Percentiles rank a stretch among this genome's conserved stretches.
Evolutionary conservation across 2,888 invertebrate species (phyloP).

Genomic region (Fissipunctia ypsillon): DNA sequence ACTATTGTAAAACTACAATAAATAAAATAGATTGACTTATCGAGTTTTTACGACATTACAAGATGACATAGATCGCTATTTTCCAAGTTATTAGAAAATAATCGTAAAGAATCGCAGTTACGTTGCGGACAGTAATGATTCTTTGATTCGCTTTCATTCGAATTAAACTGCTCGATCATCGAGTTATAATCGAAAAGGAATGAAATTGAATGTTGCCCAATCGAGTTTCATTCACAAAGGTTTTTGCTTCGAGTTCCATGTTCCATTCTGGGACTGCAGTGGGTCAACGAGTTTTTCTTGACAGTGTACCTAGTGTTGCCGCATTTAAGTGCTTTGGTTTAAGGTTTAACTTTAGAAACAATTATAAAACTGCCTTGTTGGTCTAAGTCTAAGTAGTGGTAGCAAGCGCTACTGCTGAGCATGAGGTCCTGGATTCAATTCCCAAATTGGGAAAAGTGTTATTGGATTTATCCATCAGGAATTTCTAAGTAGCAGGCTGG

Average conservation of each 20-base stretch:
- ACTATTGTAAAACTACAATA: constrained; percentile 16
- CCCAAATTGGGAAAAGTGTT: too few relatives aligned
- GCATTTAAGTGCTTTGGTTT: constrained; percentile 6
- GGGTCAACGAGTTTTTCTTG: constrained; percentile 60
- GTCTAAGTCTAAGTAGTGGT: too few relatives aligned
- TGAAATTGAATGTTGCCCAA: constrained; percentile 46
- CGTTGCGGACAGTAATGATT: constrained; percentile 46
- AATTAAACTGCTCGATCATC: constrained; percentile 45
- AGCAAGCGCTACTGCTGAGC: too few relatives aligned
- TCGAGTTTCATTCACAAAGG: constrained; percentile 43
- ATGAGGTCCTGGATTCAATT: too few relatives aligned
- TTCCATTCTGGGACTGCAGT: constrained; percentile 39
- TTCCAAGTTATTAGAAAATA: constrained; percentile 42
- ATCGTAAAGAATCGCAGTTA: constrained; percentile 50
- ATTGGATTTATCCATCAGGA: too few relatives aligned
- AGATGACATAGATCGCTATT: constrained; percentile 40
- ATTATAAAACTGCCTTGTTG: too few relatives aligned
- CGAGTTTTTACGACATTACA: constrained; percentile 34
- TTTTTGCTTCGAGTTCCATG: constrained; percentile 47
- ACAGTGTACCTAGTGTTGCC: neutral
- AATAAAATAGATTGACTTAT: constrained; percentile 29
- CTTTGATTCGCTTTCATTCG: constrained; percentile 58
- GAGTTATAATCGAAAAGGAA: constrained; percentile 44
- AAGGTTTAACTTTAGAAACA: neutral
- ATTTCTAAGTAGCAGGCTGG: too few relatives aligned